Conservation (phyloP, 2,797 vertebrate species). For the Rhabdophis nuchalis region DNA sequence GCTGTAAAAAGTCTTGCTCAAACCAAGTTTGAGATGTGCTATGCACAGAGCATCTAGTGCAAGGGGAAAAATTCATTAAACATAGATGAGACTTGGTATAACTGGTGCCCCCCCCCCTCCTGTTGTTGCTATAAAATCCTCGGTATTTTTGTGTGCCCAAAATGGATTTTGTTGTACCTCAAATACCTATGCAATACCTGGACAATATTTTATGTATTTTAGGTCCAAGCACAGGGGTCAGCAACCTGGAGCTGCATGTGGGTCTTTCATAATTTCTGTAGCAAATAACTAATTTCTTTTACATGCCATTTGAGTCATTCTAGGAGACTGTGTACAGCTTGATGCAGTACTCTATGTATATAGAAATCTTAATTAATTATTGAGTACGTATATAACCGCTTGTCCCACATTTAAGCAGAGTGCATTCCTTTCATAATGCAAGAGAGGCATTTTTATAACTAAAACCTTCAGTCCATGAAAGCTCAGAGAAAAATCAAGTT, state of each 20-base stretch:
- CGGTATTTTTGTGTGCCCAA: not conserved
- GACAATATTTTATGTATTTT: too few relatives aligned
- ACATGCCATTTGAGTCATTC: too few relatives aligned
- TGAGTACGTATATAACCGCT: not conserved
- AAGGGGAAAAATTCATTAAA: slow-evolving; percentile 18
- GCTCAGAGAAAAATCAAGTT: not conserved
- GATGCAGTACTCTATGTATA: not conserved
- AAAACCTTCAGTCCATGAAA: not conserved
- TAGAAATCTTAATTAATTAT: not conserved
- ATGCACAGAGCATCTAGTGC: not conserved
- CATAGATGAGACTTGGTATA: not conserved
- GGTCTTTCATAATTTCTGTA: not conserved
- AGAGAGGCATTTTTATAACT: not conserved
- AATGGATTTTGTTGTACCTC: not conserved
- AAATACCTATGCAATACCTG: not conserved
- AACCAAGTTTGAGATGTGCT: not conserved
- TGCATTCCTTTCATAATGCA: not conserved
- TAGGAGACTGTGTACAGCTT: not conserved
- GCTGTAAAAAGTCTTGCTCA: not conserved
- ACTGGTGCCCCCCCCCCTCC: not conserved
- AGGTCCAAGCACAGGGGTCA: too few relatives aligned
- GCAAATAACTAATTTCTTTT: not conserved
- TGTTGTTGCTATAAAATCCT: rapidly evolving
- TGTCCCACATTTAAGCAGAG: not conserved
- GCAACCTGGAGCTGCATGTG: too few relatives aligned